These are phyloP conservation scores for Odiellus spinosus DNA, from an alignment of 2,888 invertebrate species.

Conservation along the genomic window DNA sequence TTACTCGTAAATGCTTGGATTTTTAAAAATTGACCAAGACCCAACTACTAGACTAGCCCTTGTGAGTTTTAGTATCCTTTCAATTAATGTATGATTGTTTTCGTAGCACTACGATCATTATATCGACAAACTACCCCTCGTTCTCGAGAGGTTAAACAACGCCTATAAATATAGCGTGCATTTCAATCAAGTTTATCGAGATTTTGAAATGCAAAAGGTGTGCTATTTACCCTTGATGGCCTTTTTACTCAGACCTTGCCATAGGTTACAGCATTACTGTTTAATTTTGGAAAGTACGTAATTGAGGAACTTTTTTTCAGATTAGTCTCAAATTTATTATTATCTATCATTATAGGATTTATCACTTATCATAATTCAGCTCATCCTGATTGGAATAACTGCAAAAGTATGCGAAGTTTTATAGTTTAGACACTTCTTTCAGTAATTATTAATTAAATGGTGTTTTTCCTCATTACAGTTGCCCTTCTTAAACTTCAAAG, in stretches of 20 bases:
- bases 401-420: slow-evolving; percentile 10
- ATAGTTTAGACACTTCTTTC: no score
- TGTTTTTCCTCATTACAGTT: no score
- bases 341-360: slow-evolving; percentile 5
- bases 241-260: slow-evolving; percentile 64
- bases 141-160: slow-evolving; percentile 61
- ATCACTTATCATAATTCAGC: slow-evolving; percentile 6
- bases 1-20: no score
- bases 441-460: no score
- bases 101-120: slow-evolving; percentile 31
- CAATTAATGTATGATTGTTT: not conserved
- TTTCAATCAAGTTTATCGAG: slow-evolving; percentile 52
- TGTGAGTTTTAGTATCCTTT: no score
- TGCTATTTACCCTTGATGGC: slow-evolving; percentile 72
- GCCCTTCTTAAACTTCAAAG: no score
- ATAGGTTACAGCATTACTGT: slow-evolving; percentile 67
- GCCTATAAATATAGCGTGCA: slow-evolving; percentile 50
- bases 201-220: slow-evolving; percentile 64
- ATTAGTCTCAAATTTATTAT: not conserved
- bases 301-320: not conserved
- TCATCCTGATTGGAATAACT: slow-evolving; percentile 9
- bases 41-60: no score
- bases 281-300: slow-evolving; percentile 51
- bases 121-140: slow-evolving; percentile 53
- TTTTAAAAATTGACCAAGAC: no score